Evolutionary conservation across 1,140 invertebrate species (phyloP).

Genomic region (Drosophila miranda): DNA sequence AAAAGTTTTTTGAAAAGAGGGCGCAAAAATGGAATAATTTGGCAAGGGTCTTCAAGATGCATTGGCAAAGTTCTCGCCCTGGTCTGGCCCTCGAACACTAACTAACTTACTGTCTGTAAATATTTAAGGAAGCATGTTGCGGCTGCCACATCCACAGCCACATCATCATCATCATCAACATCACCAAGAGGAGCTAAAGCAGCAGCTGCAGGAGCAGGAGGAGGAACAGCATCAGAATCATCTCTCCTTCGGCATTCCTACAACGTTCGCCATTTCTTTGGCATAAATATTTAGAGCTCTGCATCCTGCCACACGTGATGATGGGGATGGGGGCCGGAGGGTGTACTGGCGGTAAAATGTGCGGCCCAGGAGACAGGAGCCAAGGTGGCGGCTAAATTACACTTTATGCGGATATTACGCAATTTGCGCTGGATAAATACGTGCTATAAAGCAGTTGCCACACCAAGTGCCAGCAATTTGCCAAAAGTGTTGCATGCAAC

Average conservation of each 20-base stretch:
- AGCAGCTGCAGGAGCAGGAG: slow-evolving; percentile 3
- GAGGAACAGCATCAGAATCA: slow-evolving; percentile 5
- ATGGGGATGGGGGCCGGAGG: slow-evolving; percentile 10
- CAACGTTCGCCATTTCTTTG: slow-evolving; percentile 11
- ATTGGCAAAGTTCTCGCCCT: slow-evolving; percentile 30
- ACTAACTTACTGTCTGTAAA: slow-evolving; percentile 41
- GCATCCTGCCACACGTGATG: slow-evolving; percentile 34
- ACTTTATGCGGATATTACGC: slow-evolving; percentile 67
- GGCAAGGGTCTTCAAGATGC: slow-evolving; percentile 51
- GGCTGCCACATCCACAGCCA: slow-evolving; percentile 23
- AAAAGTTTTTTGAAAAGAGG: slow-evolving; percentile 46
- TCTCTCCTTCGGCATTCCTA: slow-evolving; percentile 1
- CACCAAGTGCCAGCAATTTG: slow-evolving; percentile 49
- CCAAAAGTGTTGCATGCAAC: slow-evolving; percentile 67
- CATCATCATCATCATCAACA: slow-evolving; percentile 19
- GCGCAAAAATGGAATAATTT: slow-evolving; percentile 66
- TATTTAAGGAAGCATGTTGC: slow-evolving; percentile 35
- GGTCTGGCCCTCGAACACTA: no score
- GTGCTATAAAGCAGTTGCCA: slow-evolving; percentile 7
- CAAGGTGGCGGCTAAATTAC: slow-evolving; percentile 33
- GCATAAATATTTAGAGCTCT: slow-evolving; percentile 60
- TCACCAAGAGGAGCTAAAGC: not conserved
- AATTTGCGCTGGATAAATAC: slow-evolving; percentile 35
- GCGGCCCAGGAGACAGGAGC: not conserved
- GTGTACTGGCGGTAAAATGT: not conserved